Percentiles rank a stretch among this genome's conserved stretches.
phyloP scores from a whole-genome alignment of 2,113 vertebrate species.

The Oncorhynchus nerka region DNA sequence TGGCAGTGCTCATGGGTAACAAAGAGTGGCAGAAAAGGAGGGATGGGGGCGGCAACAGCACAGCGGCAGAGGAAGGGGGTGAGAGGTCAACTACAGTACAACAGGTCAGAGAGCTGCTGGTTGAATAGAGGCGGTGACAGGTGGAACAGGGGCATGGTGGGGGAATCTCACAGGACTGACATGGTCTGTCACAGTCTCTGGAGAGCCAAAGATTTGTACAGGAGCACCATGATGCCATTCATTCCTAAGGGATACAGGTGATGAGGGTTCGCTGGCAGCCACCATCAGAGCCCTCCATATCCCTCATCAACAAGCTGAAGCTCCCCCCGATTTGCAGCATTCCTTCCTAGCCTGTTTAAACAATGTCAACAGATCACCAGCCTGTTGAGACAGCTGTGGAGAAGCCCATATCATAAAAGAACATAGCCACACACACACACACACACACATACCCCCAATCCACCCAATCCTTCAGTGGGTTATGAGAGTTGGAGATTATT shows the following conservation, averaged over 20 bases:
- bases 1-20: conserved; percentile 12
- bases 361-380: conserved; percentile 29
- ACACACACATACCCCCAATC: too few relatives aligned
- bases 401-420: background rate
- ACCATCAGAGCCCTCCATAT: background rate
- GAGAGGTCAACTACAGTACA: background rate
- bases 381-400: conserved; percentile 22
- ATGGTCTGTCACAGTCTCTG: background rate
- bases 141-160: background rate
- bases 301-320: background rate
- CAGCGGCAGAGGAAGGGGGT: background rate
- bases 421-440: too few relatives aligned
- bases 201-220: background rate
- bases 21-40: conserved; percentile 18
- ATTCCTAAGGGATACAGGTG: background rate
- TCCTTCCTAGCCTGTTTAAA: background rate
- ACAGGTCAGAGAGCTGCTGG: too few relatives aligned
- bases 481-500: conserved; percentile 28
- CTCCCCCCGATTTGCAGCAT: background rate
- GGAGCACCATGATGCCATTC: background rate
- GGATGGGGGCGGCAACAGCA: background rate
- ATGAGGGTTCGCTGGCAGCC: background rate
- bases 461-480: conserved; percentile 24
- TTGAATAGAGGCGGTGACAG: too few relatives aligned
- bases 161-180: background rate